phyloP scores from a whole-genome alignment of 2,888 invertebrate species.

The Drosophila macrothrix region DNA sequence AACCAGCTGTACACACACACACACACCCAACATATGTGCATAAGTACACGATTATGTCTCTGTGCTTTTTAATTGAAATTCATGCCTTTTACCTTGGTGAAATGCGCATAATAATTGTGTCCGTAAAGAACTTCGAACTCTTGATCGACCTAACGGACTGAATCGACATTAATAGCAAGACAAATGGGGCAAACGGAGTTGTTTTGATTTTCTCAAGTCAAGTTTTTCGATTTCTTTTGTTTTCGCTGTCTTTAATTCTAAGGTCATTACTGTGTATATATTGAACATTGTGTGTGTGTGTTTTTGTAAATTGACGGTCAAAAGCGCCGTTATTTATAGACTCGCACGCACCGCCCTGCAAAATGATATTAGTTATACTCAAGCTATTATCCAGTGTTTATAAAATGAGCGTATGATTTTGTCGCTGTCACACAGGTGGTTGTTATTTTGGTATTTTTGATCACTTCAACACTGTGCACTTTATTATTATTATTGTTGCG shows the following conservation, averaged over 20 bases:
- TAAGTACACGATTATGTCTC: not conserved
- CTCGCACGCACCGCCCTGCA: slow-evolving; percentile 11
- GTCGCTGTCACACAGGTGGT: slow-evolving; percentile 36
- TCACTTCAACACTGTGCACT: slow-evolving; percentile 18
- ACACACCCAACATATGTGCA: not conserved
- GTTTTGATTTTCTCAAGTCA: not conserved
- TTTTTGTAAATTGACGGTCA: slow-evolving; percentile 47
- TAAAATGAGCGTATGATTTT: slow-evolving; percentile 35
- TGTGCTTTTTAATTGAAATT: not conserved
- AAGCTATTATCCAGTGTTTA: slow-evolving; percentile 56
- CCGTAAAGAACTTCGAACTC: not conserved
- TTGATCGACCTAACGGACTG: not conserved
- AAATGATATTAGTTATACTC: slow-evolving; percentile 16
- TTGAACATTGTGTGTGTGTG: slow-evolving; percentile 2
- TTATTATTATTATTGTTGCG: slow-evolving; percentile 11
- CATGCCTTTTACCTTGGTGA: not conserved
- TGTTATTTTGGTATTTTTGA: slow-evolving; percentile 7
- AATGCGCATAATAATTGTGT: not conserved
- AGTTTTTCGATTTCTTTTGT: not conserved
- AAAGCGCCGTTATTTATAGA: slow-evolving; percentile 58
- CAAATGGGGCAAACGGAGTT: not conserved
- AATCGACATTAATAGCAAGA: not conserved
- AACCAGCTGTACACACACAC: slow-evolving; percentile 15
- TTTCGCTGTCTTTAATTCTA: not conserved
- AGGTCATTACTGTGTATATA: not conserved